Conservation (phyloP, 1,140 invertebrate genomes). For the Chelonus insularis region DNA sequence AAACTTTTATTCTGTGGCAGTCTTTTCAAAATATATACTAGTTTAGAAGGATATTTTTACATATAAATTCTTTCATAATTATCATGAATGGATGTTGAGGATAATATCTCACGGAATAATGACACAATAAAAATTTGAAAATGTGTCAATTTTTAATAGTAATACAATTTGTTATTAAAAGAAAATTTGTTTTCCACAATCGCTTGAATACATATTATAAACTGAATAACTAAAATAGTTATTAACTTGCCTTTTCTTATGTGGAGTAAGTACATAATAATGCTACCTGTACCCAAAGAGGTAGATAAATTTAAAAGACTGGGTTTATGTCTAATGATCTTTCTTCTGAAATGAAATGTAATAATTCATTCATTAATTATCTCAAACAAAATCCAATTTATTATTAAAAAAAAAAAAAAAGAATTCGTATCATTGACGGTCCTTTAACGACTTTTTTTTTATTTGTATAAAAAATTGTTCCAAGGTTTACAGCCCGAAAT, state of each 20-base stretch:
- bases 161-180: no score
- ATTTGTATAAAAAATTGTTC: slow-evolving; percentile 46
- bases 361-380: no score
- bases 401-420: slow-evolving; percentile 5
- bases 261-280: slow-evolving; percentile 10
- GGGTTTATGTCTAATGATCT: not conserved
- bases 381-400: no score
- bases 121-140: no score
- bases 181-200: slow-evolving; percentile 1
- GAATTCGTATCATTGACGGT: not conserved
- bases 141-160: no score
- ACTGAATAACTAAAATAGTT: not conserved
- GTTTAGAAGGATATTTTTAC: slow-evolving; percentile 30
- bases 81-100: slow-evolving; percentile 24
- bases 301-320: slow-evolving; percentile 12
- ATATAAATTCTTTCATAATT: slow-evolving; percentile 24
- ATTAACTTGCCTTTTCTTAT: no score
- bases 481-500: slow-evolving; percentile 39
- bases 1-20: slow-evolving; percentile 12
- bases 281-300: slow-evolving; percentile 13
- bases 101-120: no score
- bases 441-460: slow-evolving; percentile 8
- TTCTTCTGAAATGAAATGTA: not conserved
- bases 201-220: not conserved
- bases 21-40: slow-evolving; percentile 10